These are phyloP conservation scores for Phenganax marumi DNA, from an alignment of 92 coral and sea anemone genomes.

Conservation along the genomic window DNA sequence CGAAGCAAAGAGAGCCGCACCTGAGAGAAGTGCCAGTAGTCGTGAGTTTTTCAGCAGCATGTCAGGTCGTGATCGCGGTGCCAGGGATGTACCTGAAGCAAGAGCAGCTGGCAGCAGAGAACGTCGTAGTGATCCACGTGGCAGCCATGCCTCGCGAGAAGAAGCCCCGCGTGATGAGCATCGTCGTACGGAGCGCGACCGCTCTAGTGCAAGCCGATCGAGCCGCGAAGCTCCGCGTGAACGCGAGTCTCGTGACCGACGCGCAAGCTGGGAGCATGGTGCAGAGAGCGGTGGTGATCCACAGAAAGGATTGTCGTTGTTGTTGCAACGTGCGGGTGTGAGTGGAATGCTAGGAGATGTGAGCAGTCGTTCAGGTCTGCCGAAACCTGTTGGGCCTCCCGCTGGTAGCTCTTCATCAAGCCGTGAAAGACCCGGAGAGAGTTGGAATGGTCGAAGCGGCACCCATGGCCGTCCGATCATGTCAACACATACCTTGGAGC, in stretches of 20 bases:
- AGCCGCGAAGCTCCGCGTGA: constrained; percentile 59
- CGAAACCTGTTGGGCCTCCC: constrained; percentile 60
- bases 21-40: constrained; percentile 61
- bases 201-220: constrained; percentile 65
- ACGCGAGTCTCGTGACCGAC: constrained; percentile 69
- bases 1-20: constrained; percentile 85
- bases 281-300: constrained; percentile 74
- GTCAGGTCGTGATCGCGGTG: constrained; percentile 59
- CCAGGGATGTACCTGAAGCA: constrained; percentile 22
- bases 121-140: constrained; percentile 64
- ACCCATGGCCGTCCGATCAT: constrained; percentile 67
- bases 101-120: constrained; percentile 54
- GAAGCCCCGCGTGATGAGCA: constrained; percentile 66
- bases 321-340: constrained; percentile 96
- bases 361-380: constrained; percentile 59
- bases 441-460: constrained; percentile 74
- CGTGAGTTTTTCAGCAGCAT: constrained; percentile 80
- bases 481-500: constrained; percentile 59
- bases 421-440: constrained; percentile 82
- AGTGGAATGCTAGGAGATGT: constrained; percentile 83
- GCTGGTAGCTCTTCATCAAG: constrained; percentile 52
- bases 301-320: constrained; percentile 89
- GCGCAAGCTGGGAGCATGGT: constrained; percentile 56
- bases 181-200: constrained; percentile 85
- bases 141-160: constrained; percentile 44